These are phyloP conservation scores for Teleogryllus occipitalis DNA, from an alignment of 1,140 invertebrate species.

Conservation along the genomic window DNA sequence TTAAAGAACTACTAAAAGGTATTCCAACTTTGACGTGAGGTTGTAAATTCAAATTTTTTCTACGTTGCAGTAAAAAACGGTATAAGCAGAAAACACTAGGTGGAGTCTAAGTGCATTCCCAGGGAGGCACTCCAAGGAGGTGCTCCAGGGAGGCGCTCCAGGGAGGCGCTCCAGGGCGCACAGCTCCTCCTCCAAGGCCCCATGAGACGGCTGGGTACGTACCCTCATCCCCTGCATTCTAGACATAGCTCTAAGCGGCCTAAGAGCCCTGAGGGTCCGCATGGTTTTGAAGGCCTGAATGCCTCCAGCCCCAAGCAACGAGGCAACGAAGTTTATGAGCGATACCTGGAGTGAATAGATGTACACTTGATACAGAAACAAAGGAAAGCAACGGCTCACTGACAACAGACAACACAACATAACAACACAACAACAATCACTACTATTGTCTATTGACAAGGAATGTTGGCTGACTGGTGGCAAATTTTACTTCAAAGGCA, in stretches of 20 bases:
- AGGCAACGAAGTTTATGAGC: constrained; percentile 94
- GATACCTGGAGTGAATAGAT: constrained; percentile 67
- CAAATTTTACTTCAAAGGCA: not conserved
- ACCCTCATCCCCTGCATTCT: constrained; percentile 97
- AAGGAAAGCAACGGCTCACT: constrained; percentile 6
- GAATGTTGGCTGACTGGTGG: constrained; percentile 1
- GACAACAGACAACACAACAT: constrained; percentile 11
- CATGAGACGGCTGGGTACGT: constrained; percentile 45
- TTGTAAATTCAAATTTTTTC: no score
- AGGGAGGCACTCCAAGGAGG: no score
- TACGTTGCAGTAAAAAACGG: no score
- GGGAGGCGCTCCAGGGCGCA: no score
- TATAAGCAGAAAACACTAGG: no score
- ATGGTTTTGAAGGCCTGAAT: constrained; percentile 98
- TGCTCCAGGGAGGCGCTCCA: no score
- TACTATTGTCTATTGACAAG: not conserved
- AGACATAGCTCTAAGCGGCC: constrained; percentile 90
- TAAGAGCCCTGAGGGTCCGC: constrained; percentile 88
- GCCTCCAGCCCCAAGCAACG: constrained; percentile 83
- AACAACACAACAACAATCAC: constrained; percentile 13
- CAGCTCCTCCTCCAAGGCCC: constrained; percentile 22
- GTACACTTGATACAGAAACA: constrained; percentile 32
- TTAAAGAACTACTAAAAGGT: no score
- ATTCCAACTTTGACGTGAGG: no score
- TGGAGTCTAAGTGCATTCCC: no score